phyloP scores from a whole-genome alignment of 2,888 invertebrate genomes.

The Eretmocerus hayati region DNA sequence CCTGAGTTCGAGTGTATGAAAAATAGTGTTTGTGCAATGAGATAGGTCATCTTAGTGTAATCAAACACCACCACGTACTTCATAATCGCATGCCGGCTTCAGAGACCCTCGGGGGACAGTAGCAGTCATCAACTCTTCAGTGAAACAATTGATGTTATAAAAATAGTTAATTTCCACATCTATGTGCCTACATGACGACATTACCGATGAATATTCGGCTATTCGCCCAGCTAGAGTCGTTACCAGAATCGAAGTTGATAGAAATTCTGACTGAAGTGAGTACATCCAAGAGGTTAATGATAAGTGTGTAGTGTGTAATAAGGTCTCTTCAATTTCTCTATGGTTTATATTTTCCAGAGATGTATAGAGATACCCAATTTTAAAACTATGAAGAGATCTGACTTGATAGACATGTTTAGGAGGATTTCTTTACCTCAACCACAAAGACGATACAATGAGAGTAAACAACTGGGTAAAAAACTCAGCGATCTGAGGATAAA shows the following conservation, averaged over 20 bases:
- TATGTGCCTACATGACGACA: too few relatives aligned
- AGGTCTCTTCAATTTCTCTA: neutral
- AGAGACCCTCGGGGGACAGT: too few relatives aligned
- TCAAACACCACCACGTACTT: too few relatives aligned
- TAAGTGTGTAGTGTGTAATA: neutral
- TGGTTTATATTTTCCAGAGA: constrained; percentile 26
- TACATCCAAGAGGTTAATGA: constrained; percentile 4
- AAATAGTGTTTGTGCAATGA: too few relatives aligned
- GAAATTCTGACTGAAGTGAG: constrained; percentile 35
- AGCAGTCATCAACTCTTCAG: too few relatives aligned
- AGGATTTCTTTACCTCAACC: constrained; percentile 38
- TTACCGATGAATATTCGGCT: constrained; percentile 2
- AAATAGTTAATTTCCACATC: too few relatives aligned
- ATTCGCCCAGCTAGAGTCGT: constrained; percentile 29
- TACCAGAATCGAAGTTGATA: constrained; percentile 32
- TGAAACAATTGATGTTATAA: too few relatives aligned
- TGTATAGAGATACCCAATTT: constrained; percentile 33
- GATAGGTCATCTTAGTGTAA: too few relatives aligned
- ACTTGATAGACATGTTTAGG: constrained; percentile 36
- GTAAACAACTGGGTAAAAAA: constrained; percentile 26
- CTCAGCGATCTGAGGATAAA: constrained; percentile 25
- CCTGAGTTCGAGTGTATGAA: too few relatives aligned
- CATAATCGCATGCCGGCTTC: too few relatives aligned
- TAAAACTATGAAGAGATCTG: constrained; percentile 27
- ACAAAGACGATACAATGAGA: constrained; percentile 29